Evolutionary conservation across 2,888 invertebrate species (phyloP).

Genomic region (Nomada fabriciana): DNA sequence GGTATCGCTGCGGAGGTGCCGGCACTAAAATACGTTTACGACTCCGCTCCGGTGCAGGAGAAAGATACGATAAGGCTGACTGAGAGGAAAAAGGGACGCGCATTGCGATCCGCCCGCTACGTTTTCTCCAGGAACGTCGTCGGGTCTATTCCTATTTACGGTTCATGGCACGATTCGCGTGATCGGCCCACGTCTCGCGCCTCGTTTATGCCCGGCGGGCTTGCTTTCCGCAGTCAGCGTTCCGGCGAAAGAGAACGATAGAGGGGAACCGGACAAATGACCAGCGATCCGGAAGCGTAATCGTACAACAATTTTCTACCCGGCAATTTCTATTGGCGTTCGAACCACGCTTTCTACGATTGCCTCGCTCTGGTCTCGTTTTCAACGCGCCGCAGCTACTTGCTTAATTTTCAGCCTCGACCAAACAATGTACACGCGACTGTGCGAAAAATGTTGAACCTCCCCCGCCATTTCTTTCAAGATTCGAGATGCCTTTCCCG

Average conservation of each 20-base stretch:
- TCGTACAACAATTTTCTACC: constrained; percentile 42
- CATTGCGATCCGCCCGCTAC: constrained; percentile 5
- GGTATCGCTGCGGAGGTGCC: constrained; percentile 4
- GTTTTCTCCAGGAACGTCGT: constrained; percentile 28
- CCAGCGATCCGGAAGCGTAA: constrained; percentile 52
- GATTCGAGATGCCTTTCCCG: too few species aligned
- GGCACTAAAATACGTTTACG: constrained; percentile 41
- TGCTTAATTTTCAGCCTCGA: background rate
- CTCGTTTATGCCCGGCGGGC: constrained; percentile 36
- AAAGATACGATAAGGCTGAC: background rate
- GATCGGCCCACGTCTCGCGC: constrained; percentile 40
- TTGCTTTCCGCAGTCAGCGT: background rate
- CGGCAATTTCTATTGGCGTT: constrained; percentile 18
- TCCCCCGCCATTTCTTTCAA: background rate
- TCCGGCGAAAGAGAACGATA: constrained; percentile 31
- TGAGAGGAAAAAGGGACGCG: background rate
- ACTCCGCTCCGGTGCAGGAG: background rate
- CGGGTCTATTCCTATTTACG: constrained; percentile 48
- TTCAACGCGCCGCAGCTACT: background rate
- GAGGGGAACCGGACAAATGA: constrained; percentile 34
- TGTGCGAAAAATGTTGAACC: background rate
- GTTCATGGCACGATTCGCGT: constrained; percentile 44
- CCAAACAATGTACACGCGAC: constrained; percentile 16
- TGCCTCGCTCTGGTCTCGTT: background rate
- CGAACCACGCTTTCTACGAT: constrained; percentile 6